Evolutionary conservation across 2,113 vertebrate genomes (phyloP).

Genomic region (Tringa solitaria): DNA sequence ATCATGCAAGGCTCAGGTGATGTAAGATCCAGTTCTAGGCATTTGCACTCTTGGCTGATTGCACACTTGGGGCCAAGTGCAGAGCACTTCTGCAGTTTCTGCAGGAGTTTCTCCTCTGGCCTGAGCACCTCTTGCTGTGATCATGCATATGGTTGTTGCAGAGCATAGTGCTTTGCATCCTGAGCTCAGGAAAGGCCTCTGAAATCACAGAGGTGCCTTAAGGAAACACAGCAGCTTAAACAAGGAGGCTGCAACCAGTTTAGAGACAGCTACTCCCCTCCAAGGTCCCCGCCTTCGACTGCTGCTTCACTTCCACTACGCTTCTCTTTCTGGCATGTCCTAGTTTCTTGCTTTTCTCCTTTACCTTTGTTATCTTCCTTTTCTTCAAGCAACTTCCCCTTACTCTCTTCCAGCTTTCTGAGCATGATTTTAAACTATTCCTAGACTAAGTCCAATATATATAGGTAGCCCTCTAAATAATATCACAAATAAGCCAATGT

Average conservation of each 20-base stretch:
- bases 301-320: neutral
- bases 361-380: neutral
- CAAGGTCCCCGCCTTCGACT: neutral
- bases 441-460: neutral
- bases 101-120: neutral
- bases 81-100: neutral
- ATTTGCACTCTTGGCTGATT: neutral
- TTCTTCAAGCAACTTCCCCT: neutral
- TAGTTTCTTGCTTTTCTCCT: neutral
- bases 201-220: neutral
- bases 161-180: neutral
- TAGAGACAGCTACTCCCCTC: neutral
- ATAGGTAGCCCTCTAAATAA: neutral
- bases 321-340: neutral
- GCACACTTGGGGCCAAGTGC: neutral
- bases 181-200: neutral
- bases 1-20: rapidly evolving
- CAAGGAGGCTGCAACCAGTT: neutral
- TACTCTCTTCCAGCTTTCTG: neutral
- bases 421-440: neutral
- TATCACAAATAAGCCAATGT: neutral
- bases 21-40: neutral
- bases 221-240: neutral
- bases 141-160: neutral
- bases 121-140: rapidly evolving